Evolutionary conservation across 2,113 vertebrate species (phyloP), one percentile per base, ranked within the genome.

Genomic region (Serilophus lunatus): DNA sequence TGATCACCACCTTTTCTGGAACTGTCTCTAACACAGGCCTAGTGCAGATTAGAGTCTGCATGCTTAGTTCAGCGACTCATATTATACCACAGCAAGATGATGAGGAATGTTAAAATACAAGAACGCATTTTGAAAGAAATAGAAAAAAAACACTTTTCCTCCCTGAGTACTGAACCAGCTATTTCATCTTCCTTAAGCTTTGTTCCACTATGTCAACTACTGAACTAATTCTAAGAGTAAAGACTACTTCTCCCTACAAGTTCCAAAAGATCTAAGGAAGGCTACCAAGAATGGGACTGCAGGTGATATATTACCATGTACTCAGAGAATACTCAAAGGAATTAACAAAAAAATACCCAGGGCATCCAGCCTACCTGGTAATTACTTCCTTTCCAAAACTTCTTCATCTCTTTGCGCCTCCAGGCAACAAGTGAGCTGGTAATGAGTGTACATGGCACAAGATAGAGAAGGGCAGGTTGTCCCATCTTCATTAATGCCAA

Each of bases 401-500:
- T 98, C 90, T 92, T 98, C 98, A 99, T 98, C 97, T 99, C 98
- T 47, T 98, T 98, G 83, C 98, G 98, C 61, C 92, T 98, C 95
- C 97, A 98, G 49, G 99, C 99, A 82, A 99, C 82, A 33, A 98
- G 29, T 0, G 98, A 97, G 26, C 98, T 98, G 60, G 98, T 98
- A 74, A 99, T 91, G 61, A 99, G 98, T 13, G 99, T 99, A 92
- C 99, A 99, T 1, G 99, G 99, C 82, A 99, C 99, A 49, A 99
- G 97, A 85, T 99, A 99, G 78, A 99, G 99, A 28, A 99, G 98
- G 28, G 99, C 99, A 13, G 99, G 99, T 86, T 99, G 99, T 59
- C 99, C 99, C 98, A 98, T 99, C 88, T 98, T 98, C 72, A 99
- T 98, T 96, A 99, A 68, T 50, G 98, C 97, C 98, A 99, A 96